Base-by-base conservation (phyloP, 2,888 invertebrate species). In the Eremobia ochroleuca region DNA sequence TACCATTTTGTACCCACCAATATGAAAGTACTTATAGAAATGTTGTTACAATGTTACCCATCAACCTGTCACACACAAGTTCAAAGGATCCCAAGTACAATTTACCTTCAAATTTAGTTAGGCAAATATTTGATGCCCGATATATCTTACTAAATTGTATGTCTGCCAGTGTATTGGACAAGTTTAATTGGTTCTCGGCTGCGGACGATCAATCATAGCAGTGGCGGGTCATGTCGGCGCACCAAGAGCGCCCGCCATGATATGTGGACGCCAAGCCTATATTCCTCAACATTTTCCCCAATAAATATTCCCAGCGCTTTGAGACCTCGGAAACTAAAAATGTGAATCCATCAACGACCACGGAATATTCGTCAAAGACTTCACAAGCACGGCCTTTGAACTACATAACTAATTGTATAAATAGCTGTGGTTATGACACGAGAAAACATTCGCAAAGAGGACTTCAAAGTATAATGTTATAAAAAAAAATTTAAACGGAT, bases 131-230 rank as follows among this genome's bases (percentile, higher is more conserved):
- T 83, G 77, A 67, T 88, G 84, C 88, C 87, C 91, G 89, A 94
- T 94, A 93, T 93, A 94, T 94, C 92, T 91, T 93, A 91, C 91
- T 92, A 91, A 92, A 92, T 94, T 94, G 92, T 90, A 92, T 90
- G 90, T 92, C 89, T 91, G 89, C 89, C 92, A 91, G 92, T 94
- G 92, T 92, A 94, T 92, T 93, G 93, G 94, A 95, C 95, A 95
- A 94, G 94, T 96, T 96, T 95, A 96, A 96, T 96, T 96, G 95
- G 94, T 93, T 94, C 90, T 92, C 90, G 92, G 91, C 91, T 86
- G 87, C 88, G 86, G 83, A 89, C 92, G 92, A 96, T 96, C 96
- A 95, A 96, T 96, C 96, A 95, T 94, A 90, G 86, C 85, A 89
- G 90, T 91, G 91, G 91, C 90, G 89, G 89, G 89, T 88, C 90